phyloP scores from a whole-genome alignment of 2,797 vertebrate genomes.

The Rhinoraja longicauda region DNA sequence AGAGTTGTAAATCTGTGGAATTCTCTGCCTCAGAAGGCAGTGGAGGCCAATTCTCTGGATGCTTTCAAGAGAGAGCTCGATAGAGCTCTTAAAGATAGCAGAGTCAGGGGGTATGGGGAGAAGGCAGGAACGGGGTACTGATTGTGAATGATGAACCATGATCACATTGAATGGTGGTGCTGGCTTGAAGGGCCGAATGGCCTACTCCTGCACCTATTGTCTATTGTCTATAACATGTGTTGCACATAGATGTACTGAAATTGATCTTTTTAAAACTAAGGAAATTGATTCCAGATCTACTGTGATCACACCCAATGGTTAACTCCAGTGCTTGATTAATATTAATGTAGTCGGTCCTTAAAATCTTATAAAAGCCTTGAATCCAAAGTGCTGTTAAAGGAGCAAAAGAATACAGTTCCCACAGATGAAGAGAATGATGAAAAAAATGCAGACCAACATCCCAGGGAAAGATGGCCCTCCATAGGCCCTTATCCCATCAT shows the following conservation, averaged over 20 bases:
- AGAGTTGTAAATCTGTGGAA: no score
- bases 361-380: not conserved
- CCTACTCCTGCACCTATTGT: no score
- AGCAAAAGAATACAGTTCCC: constrained; percentile 72
- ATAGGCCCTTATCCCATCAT: constrained; percentile 97
- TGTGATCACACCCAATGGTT: not conserved
- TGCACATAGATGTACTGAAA: not conserved
- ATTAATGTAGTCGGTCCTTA: not conserved
- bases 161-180: no score
- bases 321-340: not conserved
- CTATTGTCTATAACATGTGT: no score
- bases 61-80: no score
- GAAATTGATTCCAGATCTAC: not conserved
- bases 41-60: no score
- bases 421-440: constrained; percentile 99
- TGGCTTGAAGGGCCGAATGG: no score
- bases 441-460: constrained; percentile 99
- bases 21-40: no score
- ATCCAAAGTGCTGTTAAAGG: not conserved
- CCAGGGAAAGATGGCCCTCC: constrained; percentile 97
- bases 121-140: no score
- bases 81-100: no score
- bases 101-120: no score
- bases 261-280: not conserved
- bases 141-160: no score